A percentile compares a stretch with the other conserved stretches of the same genome.
Evolutionary conservation across 2,888 invertebrate genomes (phyloP).

Genomic region (Agonopterix subpropinquella): DNA sequence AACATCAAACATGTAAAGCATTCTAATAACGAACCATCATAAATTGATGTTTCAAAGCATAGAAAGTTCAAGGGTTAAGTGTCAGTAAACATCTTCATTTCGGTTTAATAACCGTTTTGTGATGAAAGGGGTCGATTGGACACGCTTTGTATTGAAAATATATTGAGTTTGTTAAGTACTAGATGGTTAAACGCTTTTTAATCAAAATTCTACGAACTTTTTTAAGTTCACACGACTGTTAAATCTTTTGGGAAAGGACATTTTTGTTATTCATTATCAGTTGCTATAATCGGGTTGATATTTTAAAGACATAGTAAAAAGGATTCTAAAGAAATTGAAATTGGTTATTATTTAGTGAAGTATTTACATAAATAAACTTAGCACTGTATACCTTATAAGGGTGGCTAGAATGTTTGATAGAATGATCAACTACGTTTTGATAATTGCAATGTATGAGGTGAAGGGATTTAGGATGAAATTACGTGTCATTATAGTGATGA

Average conservation of each 20-base stretch:
- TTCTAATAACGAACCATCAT: constrained; percentile 30
- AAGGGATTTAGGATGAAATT: too few species aligned
- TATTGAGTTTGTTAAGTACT: constrained; percentile 25
- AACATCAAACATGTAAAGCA: constrained; percentile 15
- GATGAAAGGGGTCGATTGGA: constrained; percentile 42
- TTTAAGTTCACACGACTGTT: constrained; percentile 46
- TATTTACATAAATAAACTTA: too few species aligned
- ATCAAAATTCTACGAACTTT: constrained; percentile 25
- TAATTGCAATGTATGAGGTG: too few species aligned
- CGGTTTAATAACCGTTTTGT: constrained; percentile 44
- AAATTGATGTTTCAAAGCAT: constrained; percentile 46
- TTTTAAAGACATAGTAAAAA: neutral
- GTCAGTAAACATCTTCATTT: constrained; percentile 63
- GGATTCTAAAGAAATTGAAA: neutral
- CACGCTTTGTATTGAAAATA: constrained; percentile 27
- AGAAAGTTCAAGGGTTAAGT: constrained; percentile 60
- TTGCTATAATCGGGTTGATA: neutral
- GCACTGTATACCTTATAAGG: too few species aligned
- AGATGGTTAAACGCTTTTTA: constrained; percentile 33
- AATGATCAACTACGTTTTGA: too few species aligned
- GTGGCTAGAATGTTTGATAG: too few species aligned
- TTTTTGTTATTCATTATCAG: neutral
- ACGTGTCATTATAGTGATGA: too few species aligned
- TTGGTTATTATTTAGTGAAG: too few species aligned
- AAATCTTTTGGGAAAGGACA: constrained; percentile 22